Evolutionary conservation across 2,113 vertebrate genomes (phyloP).

Genomic region (Engystomops pustulosus): DNA sequence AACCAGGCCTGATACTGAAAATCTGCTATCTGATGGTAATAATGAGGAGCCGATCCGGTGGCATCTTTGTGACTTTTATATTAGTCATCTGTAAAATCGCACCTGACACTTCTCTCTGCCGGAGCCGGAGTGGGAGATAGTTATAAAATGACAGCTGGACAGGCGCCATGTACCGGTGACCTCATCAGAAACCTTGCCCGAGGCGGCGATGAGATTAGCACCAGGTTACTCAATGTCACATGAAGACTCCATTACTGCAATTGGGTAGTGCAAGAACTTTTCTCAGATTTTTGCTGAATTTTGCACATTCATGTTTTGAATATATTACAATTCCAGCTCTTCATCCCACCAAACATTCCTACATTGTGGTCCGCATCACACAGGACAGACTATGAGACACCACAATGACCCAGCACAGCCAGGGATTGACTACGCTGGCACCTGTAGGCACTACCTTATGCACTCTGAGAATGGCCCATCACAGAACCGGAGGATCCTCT

Average conservation of each 20-base stretch:
- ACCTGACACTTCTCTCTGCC: not conserved
- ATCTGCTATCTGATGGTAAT: not conserved
- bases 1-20: not conserved
- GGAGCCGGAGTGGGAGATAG: not conserved
- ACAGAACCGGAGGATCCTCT: no score
- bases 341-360: no score
- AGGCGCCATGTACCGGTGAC: not conserved
- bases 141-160: slow-evolving; percentile 15
- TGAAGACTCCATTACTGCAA: not conserved
- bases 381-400: no score
- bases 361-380: no score
- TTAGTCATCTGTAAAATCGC: slow-evolving; percentile 18
- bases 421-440: no score
- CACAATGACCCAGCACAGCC: no score
- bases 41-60: not conserved
- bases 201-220: slow-evolving; percentile 6
- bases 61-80: slow-evolving; percentile 17
- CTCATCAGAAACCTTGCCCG: slow-evolving; percentile 29
- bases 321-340: no score
- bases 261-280: not conserved
- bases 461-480: no score
- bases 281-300: not conserved
- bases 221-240: not conserved
- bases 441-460: no score
- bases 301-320: no score